Base-by-base conservation (phyloP, 1,140 invertebrate genomes). In the Adoxophyes honmai region DNA sequence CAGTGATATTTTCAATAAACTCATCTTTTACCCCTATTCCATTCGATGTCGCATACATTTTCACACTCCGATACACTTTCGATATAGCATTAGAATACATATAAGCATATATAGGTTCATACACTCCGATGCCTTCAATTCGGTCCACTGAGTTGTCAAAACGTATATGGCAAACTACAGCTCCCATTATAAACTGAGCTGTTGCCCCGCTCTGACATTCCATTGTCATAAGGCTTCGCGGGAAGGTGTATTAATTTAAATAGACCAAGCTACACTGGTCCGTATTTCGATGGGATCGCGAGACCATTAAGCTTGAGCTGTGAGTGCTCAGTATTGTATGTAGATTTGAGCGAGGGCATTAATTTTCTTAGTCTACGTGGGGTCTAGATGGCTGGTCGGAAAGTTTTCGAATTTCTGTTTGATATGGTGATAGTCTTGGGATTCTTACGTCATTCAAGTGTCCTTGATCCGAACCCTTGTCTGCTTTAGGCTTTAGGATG, bases 91-190 rank as follows among this genome's bases (percentile, higher is more conserved):
- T 48, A 48, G 42, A 48, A 48, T 48, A 48, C n/a, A 48, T 18
- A 48, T 48, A 28, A 48, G 21, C 42, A 48, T 48, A 48, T 48
- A 48, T n/a, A 48, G 10, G n/a, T n/a, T 48, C 16, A 48, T 48
- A 21, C 42, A 48, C 42, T 48, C 28, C 42, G 21, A 18, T 21
- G 42, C 42, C 16, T 48, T 21, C 28, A 48, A 21, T 18, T 48
- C 42, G 42, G 42, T 48, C 42, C 42, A 48, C 42, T 48, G 42
- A 18, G 42, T 48, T 48, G 42, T 48, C 42, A 48, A 48, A 48
- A 48, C 42, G 42, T 48, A 48, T 48, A 48, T 48, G 42, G 42
- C 42, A 33, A 48, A 48, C 42, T 48, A 48, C 16, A 33, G 18
- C 42, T 3, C 21, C 42, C 18, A 48, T 21, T 18, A 21, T 48